These are phyloP conservation scores for Chaetura pelagica DNA, from an alignment of 2,113 vertebrate genomes.

Conservation along the genomic window DNA sequence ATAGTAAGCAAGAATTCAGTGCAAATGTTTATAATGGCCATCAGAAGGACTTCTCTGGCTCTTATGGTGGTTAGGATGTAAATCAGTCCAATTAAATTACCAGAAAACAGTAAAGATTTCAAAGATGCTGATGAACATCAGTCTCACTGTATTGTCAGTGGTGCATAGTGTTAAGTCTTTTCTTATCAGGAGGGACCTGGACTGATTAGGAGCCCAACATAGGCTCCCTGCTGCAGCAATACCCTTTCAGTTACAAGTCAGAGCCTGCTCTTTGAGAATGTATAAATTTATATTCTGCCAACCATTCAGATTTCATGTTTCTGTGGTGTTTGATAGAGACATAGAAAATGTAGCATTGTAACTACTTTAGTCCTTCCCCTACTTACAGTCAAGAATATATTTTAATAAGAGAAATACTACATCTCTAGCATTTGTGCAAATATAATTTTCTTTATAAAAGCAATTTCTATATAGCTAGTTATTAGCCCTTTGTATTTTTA, in stretches of 20 bases:
- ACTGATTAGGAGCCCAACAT: background rate
- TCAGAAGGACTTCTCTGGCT: background rate
- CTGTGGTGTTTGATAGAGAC: background rate
- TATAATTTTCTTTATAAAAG: background rate
- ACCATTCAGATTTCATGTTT: background rate
- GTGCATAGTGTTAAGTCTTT: background rate
- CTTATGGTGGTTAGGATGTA: background rate
- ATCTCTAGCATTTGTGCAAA: background rate
- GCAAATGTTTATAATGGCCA: background rate
- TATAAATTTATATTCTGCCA: background rate
- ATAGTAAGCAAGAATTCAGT: slow-evolving; percentile 26
- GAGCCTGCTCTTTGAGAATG: background rate
- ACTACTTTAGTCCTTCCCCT: background rate
- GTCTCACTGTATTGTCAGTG: background rate
- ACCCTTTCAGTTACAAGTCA: background rate
- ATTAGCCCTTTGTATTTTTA: background rate
- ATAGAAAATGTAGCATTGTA: background rate
- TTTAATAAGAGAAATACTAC: background rate
- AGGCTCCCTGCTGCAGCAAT: background rate
- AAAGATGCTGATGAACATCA: background rate
- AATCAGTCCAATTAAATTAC: slow-evolving; percentile 1
- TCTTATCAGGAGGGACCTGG: background rate
- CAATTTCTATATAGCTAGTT: background rate
- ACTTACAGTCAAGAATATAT: background rate
- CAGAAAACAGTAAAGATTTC: slow-evolving; percentile 37